These are phyloP conservation scores for Tachyglossus aculeatus DNA, from an alignment of 2,797 vertebrate species.

Conservation along the genomic window DNA sequence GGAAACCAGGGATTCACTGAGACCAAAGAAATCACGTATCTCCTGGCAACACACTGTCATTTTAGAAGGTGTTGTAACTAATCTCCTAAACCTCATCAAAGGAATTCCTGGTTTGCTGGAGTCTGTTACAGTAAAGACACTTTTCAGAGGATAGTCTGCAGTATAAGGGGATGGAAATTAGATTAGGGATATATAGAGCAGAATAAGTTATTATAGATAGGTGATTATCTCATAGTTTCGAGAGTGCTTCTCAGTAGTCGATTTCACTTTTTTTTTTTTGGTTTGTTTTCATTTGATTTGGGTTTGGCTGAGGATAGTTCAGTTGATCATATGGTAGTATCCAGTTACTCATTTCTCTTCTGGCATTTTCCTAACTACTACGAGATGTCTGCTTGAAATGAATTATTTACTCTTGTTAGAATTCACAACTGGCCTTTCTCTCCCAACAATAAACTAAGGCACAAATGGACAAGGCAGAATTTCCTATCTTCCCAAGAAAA, in stretches of 20 bases:
- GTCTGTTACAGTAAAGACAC: constrained; percentile 16
- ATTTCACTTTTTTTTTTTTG: background rate
- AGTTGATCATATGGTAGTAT: background rate
- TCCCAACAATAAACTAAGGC: too few species aligned
- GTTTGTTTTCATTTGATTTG: background rate
- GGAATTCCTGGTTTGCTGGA: constrained; percentile 45
- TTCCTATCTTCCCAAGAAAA: too few species aligned
- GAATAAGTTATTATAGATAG: background rate
- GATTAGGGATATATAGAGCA: constrained; percentile 23
- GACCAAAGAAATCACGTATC: constrained; percentile 70
- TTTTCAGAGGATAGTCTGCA: constrained; percentile 16
- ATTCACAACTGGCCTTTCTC: too few species aligned
- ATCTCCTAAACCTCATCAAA: constrained; percentile 62
- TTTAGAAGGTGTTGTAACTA: constrained; percentile 67
- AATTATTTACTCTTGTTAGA: too few species aligned
- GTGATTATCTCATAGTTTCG: background rate
- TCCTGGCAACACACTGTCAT: constrained; percentile 61
- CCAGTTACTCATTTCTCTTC: constrained; percentile 16
- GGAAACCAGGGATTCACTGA: constrained; percentile 46
- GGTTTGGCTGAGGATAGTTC: background rate
- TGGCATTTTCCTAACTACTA: too few species aligned
- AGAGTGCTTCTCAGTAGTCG: background rate
- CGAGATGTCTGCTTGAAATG: too few species aligned
- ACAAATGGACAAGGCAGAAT: too few species aligned
- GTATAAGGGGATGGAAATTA: constrained; percentile 21